Evolutionary conservation across 2,888 invertebrate genomes (phyloP).

Genomic region (Zygogramma bicolorata): DNA sequence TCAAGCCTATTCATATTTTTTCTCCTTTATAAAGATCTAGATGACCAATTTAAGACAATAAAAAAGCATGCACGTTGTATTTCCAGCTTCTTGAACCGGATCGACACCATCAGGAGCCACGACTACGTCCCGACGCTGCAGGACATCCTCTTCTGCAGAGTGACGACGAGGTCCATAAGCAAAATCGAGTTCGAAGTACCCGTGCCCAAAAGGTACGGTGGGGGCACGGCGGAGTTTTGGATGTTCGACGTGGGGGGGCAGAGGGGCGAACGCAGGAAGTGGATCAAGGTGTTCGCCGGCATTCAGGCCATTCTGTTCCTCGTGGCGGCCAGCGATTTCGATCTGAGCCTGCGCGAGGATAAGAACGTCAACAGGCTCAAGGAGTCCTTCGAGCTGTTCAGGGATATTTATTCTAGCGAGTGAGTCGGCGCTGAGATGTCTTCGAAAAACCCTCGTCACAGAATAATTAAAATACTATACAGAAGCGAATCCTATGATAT

Average conservation of each 20-base stretch:
- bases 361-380: slow-evolving; percentile 76
- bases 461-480: no score
- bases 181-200: slow-evolving; percentile 81
- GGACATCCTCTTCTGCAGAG: slow-evolving; percentile 82
- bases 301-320: slow-evolving; percentile 85
- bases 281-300: slow-evolving; percentile 85
- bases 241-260: slow-evolving; percentile 91
- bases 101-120: slow-evolving; percentile 73
- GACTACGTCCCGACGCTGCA: slow-evolving; percentile 80
- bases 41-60: no score
- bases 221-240: slow-evolving; percentile 79
- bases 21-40: no score
- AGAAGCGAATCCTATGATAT: no score
- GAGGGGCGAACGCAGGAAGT: slow-evolving; percentile 83
- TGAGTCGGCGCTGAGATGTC: slow-evolving; percentile 55
- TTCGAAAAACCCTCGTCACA: no score
- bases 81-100: slow-evolving; percentile 79
- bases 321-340: slow-evolving; percentile 85
- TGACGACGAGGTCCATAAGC: slow-evolving; percentile 79
- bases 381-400: slow-evolving; percentile 80
- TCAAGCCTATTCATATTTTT: no score
- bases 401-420: slow-evolving; percentile 84
- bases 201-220: slow-evolving; percentile 78
- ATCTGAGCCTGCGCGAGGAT: slow-evolving; percentile 81
- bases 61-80: no score